Conservation (phyloP, 2,797 vertebrate genomes). For the Carapus acus region DNA sequence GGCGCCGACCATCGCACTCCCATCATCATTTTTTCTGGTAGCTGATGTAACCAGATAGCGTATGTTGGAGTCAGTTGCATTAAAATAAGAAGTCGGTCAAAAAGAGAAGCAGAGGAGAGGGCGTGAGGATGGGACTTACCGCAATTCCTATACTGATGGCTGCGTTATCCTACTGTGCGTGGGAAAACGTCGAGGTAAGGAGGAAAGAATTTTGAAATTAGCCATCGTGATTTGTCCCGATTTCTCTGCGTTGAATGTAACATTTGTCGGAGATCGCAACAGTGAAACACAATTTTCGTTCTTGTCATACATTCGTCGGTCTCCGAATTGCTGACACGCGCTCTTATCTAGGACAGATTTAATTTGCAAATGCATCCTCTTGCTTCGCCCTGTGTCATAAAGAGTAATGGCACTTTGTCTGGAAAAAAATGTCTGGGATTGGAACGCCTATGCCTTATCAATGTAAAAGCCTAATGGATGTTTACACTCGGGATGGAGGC, state of each 20-base stretch:
- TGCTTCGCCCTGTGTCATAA: slow-evolving; percentile 38
- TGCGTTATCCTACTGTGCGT: slow-evolving; percentile 67
- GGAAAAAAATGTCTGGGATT: slow-evolving; percentile 8
- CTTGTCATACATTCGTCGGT: slow-evolving; percentile 8
- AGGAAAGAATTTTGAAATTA: slow-evolving; percentile 15
- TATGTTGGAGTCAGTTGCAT: slow-evolving; percentile 47
- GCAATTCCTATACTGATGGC: slow-evolving; percentile 67
- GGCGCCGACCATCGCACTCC: slow-evolving; percentile 51
- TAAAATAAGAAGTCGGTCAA: slow-evolving; percentile 34
- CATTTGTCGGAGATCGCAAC: not conserved
- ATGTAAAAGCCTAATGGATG: not conserved
- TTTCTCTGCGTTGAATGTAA: slow-evolving; percentile 7
- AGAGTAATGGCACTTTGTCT: slow-evolving; percentile 33
- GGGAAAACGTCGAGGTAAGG: slow-evolving; percentile 75
- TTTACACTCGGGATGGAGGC: not conserved
- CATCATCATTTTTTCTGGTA: slow-evolving; percentile 40
- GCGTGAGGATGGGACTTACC: slow-evolving; percentile 69
- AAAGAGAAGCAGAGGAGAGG: slow-evolving; percentile 42
- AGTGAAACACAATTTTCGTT: not conserved
- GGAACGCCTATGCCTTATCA: slow-evolving; percentile 7
- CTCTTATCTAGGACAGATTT: slow-evolving; percentile 50
- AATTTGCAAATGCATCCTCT: slow-evolving; percentile 52
- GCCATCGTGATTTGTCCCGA: slow-evolving; percentile 24
- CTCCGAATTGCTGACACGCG: slow-evolving; percentile 38
- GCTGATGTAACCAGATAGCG: slow-evolving; percentile 54